These are phyloP conservation scores for Iphiclides podalirius DNA, from an alignment of 2,888 invertebrate species.

Conservation along the genomic window DNA sequence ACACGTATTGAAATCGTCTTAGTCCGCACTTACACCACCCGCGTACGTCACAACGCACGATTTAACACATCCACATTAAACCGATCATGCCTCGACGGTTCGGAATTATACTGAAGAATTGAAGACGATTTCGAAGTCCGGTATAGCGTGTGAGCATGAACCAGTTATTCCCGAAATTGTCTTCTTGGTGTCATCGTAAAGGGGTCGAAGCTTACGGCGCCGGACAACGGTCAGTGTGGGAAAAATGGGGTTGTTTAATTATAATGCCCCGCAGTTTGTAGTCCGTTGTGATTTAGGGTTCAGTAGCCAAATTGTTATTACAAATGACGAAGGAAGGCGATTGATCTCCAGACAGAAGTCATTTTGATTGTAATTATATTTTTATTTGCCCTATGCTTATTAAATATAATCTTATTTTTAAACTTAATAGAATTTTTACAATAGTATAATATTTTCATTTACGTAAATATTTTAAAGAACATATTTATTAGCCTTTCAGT, in stretches of 20 bases:
- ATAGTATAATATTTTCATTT: too few species aligned
- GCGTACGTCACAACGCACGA: too few species aligned
- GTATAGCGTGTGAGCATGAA: slow-evolving; percentile 49
- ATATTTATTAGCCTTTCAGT: too few species aligned
- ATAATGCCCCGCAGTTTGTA: slow-evolving; percentile 12
- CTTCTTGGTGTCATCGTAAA: slow-evolving; percentile 39
- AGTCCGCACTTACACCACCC: background rate
- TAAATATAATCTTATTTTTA: too few species aligned
- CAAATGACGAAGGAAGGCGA: background rate
- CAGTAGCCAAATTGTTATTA: background rate
- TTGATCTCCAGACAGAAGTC: too few species aligned
- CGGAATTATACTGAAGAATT: slow-evolving; percentile 35
- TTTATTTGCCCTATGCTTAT: too few species aligned
- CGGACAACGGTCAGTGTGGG: slow-evolving; percentile 46
- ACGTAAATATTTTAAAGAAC: too few species aligned
- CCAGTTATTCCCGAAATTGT: slow-evolving; percentile 41
- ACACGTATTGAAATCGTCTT: background rate
- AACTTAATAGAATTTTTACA: too few species aligned
- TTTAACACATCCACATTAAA: too few species aligned
- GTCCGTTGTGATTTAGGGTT: background rate
- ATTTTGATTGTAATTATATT: too few species aligned
- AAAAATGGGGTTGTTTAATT: slow-evolving; percentile 32
- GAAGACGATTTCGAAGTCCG: slow-evolving; percentile 37
- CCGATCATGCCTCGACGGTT: slow-evolving; percentile 31
- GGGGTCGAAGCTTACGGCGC: slow-evolving; percentile 36